These are phyloP conservation scores for Trachelus stipa DNA, from an alignment of 2,888 invertebrate species.

Conservation along the genomic window DNA sequence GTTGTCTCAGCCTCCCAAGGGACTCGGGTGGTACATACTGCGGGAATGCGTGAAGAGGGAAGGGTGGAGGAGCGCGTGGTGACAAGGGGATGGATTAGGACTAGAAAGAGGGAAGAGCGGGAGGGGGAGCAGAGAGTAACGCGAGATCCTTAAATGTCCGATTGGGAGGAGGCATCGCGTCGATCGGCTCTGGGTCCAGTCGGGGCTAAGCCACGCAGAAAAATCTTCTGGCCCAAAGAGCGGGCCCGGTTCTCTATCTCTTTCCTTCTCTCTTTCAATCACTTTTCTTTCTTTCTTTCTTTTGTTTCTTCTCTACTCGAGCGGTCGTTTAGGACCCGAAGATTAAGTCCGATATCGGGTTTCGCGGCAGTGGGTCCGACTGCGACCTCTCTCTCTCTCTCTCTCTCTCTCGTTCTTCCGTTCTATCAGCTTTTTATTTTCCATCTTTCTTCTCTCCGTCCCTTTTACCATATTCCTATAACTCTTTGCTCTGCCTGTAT, in stretches of 20 bases:
- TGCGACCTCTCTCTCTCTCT: slow-evolving; percentile 23
- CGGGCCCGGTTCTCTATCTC: slow-evolving; percentile 20
- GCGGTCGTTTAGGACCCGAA: slow-evolving; percentile 27
- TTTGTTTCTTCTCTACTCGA: slow-evolving; percentile 25
- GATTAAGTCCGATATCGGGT: slow-evolving; percentile 60
- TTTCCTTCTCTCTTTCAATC: slow-evolving; percentile 29
- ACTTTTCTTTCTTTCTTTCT: slow-evolving; percentile 38
- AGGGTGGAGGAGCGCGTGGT: no score
- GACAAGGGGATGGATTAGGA: slow-evolving; percentile 7
- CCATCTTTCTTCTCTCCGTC: not conserved
- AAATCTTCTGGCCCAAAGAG: slow-evolving; percentile 37
- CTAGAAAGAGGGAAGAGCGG: not conserved
- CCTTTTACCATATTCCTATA: no score
- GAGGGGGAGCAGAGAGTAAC: slow-evolving; percentile 26
- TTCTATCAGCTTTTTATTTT: not conserved
- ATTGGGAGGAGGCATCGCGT: slow-evolving; percentile 19
- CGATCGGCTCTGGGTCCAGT: slow-evolving; percentile 42
- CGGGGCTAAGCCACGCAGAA: slow-evolving; percentile 51
- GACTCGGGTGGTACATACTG: no score
- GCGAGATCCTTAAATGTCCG: slow-evolving; percentile 43
- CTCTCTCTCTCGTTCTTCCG: slow-evolving; percentile 38
- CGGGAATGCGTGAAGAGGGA: no score
- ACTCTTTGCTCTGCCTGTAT: no score
- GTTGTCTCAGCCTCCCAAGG: no score
- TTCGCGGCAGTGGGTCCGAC: slow-evolving; percentile 43